Evolutionary conservation across 2,797 vertebrate species (phyloP).

Genomic region (Enteromius fasciolatus): DNA sequence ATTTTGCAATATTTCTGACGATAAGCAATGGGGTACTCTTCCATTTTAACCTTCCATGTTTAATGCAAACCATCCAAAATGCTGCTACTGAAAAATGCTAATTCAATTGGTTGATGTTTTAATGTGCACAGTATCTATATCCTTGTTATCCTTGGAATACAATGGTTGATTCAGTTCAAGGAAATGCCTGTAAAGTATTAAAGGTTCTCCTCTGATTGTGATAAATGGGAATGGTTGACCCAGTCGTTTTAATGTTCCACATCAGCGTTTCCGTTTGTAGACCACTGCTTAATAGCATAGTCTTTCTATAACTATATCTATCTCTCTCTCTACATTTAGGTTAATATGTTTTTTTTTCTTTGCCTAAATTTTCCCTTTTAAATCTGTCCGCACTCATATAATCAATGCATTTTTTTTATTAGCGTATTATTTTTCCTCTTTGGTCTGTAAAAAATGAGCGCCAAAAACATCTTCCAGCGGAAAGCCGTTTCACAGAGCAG

Average conservation of each 20-base stretch:
- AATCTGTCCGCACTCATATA: conserved; percentile 25
- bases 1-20: conserved; percentile 62
- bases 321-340: conserved; percentile 11
- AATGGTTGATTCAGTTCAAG: conserved; percentile 87
- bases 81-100: conserved; percentile 89
- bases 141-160: conserved; percentile 82
- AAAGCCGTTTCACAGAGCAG: conserved; percentile 83
- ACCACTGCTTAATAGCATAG: conserved; percentile 47
- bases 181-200: conserved; percentile 82
- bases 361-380: neutral
- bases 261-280: conserved; percentile 46
- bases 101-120: conserved; percentile 76
- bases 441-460: conserved; percentile 96
- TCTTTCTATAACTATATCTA: conserved; percentile 27
- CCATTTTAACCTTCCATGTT: conserved; percentile 80
- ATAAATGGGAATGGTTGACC: conserved; percentile 48
- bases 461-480: conserved; percentile 89
- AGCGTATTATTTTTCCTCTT: conserved; percentile 84
- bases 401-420: conserved; percentile 61
- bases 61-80: conserved; percentile 85
- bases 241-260: conserved; percentile 45
- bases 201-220: conserved; percentile 78
- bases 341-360: conserved; percentile 4
- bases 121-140: conserved; percentile 80
- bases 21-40: conserved; percentile 63